Evolutionary conservation across 1,140 invertebrate species (phyloP).

Genomic region (Cydia splendana): DNA sequence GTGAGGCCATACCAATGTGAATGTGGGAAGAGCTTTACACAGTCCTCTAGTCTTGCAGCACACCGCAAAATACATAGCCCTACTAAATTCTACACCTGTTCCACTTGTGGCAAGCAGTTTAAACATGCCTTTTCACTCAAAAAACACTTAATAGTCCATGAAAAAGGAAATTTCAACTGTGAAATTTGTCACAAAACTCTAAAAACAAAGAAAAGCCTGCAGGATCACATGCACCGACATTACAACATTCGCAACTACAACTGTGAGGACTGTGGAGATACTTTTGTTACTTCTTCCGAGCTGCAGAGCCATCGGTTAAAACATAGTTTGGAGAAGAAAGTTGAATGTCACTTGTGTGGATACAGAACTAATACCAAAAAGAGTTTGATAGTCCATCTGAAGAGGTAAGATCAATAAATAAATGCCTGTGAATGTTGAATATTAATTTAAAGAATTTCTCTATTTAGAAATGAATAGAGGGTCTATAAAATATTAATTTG

Average conservation of each 20-base stretch:
- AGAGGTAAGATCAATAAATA: constrained; percentile 52
- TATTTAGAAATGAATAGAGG: too few species aligned
- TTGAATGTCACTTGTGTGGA: constrained; percentile 75
- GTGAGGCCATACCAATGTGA: constrained; percentile 79
- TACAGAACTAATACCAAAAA: constrained; percentile 77
- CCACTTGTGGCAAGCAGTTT: constrained; percentile 83
- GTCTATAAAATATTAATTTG: too few species aligned
- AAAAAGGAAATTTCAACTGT: constrained; percentile 57
- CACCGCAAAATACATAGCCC: constrained; percentile 78
- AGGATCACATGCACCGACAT: constrained; percentile 72
- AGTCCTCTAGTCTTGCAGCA: constrained; percentile 73
- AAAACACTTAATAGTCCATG: constrained; percentile 70
- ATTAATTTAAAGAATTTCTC: too few species aligned
- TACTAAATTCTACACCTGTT: constrained; percentile 80
- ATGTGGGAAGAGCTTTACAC: constrained; percentile 82
- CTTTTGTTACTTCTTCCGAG: constrained; percentile 74
- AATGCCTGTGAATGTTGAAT: too few species aligned
- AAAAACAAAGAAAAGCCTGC: constrained; percentile 68
- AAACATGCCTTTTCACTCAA: constrained; percentile 76
- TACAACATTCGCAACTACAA: constrained; percentile 74
- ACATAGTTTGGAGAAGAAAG: constrained; percentile 60
- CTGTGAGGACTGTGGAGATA: constrained; percentile 75
- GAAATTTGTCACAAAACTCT: constrained; percentile 66
- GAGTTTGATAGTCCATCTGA: constrained; percentile 72
- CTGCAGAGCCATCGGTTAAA: constrained; percentile 72